Base-by-base conservation (phyloP, 1,140 invertebrate species). In the Antheraea mylitta region DNA sequence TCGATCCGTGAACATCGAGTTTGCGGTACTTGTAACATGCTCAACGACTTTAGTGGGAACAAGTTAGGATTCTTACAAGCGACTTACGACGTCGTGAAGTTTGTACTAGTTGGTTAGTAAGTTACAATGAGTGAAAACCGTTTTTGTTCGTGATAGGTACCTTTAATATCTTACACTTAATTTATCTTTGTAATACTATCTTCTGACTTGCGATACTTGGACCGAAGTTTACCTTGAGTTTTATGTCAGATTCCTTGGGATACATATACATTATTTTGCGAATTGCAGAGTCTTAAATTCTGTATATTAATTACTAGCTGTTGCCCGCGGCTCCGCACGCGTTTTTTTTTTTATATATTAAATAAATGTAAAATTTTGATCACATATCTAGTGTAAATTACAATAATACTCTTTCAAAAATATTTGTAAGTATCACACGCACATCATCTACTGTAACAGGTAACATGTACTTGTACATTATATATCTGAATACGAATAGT, bases 61-160 rank as follows among this genome's bases (percentile, higher is more conserved):
- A 63, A 67, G 38, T 22, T 42, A 48, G 22, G 64, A 64, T 61
- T 72, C 60, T 45, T 63, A 67, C 45, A 45, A 45, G 48, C 58
- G 58, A 68, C 63, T 58, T 53, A 62, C 60, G 58, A 18, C 70
- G 65, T 66, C 69, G 66, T 69, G 53, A 74, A 78, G 36, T 72
- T 78, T 69, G 67, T 58, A 64, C 62, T 58, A 59, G 38, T 45
- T 66, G 30, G 30, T 30, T 30, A 11, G 16, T 16, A n/a, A 63
- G 19, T 63, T 63, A 10, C 6, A 60, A 22, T 60, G 59, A 60
- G 45, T 60, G 59, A 22, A 19, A 30, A 63, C 22, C 61, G 22
- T 63, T 18, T 16, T 63, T 63, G 30, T n/a, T 63, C 61, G 8
- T 63, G 30, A 13, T 63, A n/a, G 61, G 30, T 53, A 53, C 45